Conservation (phyloP, 2,113 vertebrate species). For the Halcyon malimbica region DNA sequence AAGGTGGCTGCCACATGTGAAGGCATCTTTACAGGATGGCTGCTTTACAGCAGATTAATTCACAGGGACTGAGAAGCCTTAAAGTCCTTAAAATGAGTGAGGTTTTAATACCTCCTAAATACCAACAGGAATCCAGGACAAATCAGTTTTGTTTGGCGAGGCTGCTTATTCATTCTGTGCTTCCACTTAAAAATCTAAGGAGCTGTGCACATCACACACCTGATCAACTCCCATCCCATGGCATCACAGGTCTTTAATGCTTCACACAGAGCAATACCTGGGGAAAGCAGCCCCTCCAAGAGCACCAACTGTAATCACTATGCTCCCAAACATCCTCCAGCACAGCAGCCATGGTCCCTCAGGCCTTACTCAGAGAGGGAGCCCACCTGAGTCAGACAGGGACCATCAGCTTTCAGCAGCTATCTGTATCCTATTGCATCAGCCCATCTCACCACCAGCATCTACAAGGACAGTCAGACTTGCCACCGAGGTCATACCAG, state of each 20-base stretch:
- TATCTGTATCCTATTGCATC: not conserved
- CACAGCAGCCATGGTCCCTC: not conserved
- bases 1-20: not conserved
- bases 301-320: not conserved
- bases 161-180: not conserved
- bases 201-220: not conserved
- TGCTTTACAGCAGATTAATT: not conserved
- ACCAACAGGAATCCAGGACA: not conserved
- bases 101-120: not conserved
- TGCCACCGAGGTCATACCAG: fast-evolving
- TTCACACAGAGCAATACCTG: not conserved
- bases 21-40: not conserved
- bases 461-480: not conserved
- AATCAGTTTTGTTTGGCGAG: not conserved
- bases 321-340: not conserved
- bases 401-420: not conserved
- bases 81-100: not conserved
- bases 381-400: not conserved
- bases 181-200: not conserved
- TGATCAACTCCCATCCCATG: not conserved
- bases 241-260: not conserved
- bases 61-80: not conserved
- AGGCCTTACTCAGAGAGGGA: not conserved
- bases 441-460: not conserved
- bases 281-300: not conserved